Evolutionary conservation across 1,140 invertebrate species (phyloP).

Genomic region (Nephotettix cincticeps): DNA sequence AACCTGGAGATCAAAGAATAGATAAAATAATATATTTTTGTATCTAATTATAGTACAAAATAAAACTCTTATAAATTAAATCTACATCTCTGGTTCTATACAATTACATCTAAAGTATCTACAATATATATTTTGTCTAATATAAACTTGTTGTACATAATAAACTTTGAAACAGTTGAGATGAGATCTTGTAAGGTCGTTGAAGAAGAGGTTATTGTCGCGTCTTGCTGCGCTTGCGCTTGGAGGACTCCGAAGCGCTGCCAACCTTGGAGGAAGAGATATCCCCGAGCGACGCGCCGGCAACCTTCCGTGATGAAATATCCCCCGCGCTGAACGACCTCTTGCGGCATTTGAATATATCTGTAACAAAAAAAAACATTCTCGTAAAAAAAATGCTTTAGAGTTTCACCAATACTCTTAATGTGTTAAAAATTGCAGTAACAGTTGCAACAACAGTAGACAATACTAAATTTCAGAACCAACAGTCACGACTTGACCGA

Average conservation of each 20-base stretch:
- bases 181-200: background rate
- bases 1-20: background rate
- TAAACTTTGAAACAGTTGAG: slow-evolving; percentile 1
- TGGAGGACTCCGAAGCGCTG: background rate
- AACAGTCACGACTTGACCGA: too few relatives aligned
- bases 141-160: background rate
- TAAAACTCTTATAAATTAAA: slow-evolving; percentile 4
- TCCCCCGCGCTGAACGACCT: background rate
- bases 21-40: slow-evolving; percentile 2
- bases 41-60: background rate
- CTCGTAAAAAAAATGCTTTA: too few relatives aligned
- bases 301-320: background rate
- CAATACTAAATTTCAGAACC: too few relatives aligned
- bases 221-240: background rate
- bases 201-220: background rate
- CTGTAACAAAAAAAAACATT: background rate
- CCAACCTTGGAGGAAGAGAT: background rate
- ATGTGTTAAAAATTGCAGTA: too few relatives aligned
- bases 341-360: background rate
- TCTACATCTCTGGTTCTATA: background rate
- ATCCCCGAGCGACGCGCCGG: background rate
- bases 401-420: too few relatives aligned
- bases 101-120: background rate
- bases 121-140: slow-evolving; percentile 8
- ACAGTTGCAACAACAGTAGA: too few relatives aligned